phyloP scores from a whole-genome alignment of 2,888 invertebrate species.

The Apamea sordens region DNA sequence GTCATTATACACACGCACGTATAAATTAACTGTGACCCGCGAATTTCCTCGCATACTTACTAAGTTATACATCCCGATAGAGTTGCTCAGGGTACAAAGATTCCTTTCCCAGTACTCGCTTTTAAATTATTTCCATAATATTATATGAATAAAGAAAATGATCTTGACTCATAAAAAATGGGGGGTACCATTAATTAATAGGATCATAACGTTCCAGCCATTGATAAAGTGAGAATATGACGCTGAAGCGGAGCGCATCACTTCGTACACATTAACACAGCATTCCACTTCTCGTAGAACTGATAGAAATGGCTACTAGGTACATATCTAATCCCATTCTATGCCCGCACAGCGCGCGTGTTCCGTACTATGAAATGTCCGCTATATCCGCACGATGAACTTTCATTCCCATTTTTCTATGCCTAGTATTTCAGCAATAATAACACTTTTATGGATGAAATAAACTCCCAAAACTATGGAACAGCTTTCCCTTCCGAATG shows the following conservation, averaged over 20 bases:
- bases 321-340: conserved; percentile 49
- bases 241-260: not conserved
- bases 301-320: conserved; percentile 44
- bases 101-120: too few relatives aligned
- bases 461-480: conserved; percentile 39
- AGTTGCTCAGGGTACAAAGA: not conserved
- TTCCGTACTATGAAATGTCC: conserved; percentile 49
- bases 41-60: not conserved
- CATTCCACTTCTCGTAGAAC: conserved; percentile 60
- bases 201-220: conserved; percentile 5
- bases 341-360: conserved; percentile 3
- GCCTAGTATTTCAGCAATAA: conserved; percentile 48
- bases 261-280: conserved; percentile 56
- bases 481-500: conserved; percentile 29
- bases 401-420: conserved; percentile 36
- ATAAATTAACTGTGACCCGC: not conserved
- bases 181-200: not conserved
- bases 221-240: conserved; percentile 24
- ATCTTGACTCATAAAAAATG: not conserved
- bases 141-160: not conserved
- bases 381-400: conserved; percentile 41
- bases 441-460: conserved; percentile 49
- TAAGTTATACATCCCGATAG: not conserved
- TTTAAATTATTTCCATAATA: not conserved
- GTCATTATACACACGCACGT: not conserved